phyloP scores from a whole-genome alignment of 2,888 invertebrate species.

The Agonopterix heracliana region DNA sequence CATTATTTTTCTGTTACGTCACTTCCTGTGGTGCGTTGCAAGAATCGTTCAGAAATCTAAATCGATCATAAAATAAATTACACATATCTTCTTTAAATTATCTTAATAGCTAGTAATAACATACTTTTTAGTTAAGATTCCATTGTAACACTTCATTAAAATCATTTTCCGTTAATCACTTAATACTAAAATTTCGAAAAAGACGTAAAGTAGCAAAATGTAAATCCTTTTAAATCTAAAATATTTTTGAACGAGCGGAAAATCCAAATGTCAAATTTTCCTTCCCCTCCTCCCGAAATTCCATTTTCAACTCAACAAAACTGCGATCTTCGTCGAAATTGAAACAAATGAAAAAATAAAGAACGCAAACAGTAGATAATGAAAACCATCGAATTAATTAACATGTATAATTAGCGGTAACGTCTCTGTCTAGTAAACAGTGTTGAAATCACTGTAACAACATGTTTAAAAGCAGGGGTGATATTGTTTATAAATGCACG shows the following conservation, averaged over 20 bases:
- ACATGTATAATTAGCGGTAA: conserved; percentile 23
- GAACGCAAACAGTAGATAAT: conserved; percentile 12
- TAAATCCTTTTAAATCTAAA: background rate
- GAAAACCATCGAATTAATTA: conserved; percentile 23
- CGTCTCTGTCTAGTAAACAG: conserved; percentile 8
- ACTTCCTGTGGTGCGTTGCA: conserved; percentile 9
- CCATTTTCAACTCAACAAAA: conserved; percentile 7
- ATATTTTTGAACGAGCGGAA: conserved; percentile 12
- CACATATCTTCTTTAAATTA: too few species aligned
- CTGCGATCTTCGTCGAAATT: conserved; percentile 25
- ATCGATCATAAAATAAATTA: too few species aligned
- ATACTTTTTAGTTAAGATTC: too few species aligned
- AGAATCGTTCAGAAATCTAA: conserved; percentile 24
- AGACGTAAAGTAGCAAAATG: too few species aligned
- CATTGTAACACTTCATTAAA: too few species aligned
- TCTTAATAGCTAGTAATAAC: too few species aligned
- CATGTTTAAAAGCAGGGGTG: conserved; percentile 83
- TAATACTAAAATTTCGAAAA: too few species aligned
- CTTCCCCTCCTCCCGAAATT: conserved; percentile 21
- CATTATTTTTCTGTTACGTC: conserved; percentile 12
- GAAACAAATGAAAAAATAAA: conserved; percentile 37
- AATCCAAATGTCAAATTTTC: conserved; percentile 22
- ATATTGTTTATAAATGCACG: conserved; percentile 90
- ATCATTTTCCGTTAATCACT: too few species aligned
- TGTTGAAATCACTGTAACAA: conserved; percentile 20